Percentiles rank a stretch among this genome's conserved stretches.
Conservation (phyloP, 1,140 invertebrate genomes). For the Panulirus ornatus region DNA sequence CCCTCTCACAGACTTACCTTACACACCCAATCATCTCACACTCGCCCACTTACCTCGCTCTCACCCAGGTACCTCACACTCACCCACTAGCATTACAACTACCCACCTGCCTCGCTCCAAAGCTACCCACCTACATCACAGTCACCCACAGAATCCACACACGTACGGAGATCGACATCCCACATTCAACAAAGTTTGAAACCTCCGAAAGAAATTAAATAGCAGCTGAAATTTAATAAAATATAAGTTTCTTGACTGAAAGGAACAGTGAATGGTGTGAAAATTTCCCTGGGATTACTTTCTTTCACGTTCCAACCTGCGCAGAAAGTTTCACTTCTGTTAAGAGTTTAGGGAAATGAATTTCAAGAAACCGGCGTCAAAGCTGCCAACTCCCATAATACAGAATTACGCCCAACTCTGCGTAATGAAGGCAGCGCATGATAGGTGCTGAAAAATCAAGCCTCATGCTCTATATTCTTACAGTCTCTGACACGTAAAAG, state of each 20-base stretch:
- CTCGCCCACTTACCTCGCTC: neutral
- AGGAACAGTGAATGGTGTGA: too few relatives aligned
- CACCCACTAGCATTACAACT: neutral
- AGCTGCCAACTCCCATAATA: too few relatives aligned
- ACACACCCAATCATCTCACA: constrained; percentile 6
- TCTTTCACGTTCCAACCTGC: too few relatives aligned
- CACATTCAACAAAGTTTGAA: neutral
- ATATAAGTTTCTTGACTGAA: neutral
- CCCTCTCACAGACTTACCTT: too few relatives aligned
- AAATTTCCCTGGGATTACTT: too few relatives aligned
- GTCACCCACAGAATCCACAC: neutral
- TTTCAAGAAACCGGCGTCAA: too few relatives aligned
- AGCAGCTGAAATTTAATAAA: neutral
- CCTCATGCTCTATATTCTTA: neutral
- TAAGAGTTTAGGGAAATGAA: too few relatives aligned
- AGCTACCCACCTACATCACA: neutral
- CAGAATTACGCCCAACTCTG: too few relatives aligned
- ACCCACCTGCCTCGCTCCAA: neutral
- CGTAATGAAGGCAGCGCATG: too few relatives aligned
- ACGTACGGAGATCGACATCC: neutral
- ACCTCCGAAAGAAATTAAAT: neutral
- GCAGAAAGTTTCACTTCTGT: too few relatives aligned
- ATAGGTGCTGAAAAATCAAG: too few relatives aligned
- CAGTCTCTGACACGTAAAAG: constrained; percentile 30
- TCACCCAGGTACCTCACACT: neutral